These are phyloP conservation scores for Thysanoteuthis rhombus DNA, from an alignment of 2,888 invertebrate genomes.

Conservation along the genomic window DNA sequence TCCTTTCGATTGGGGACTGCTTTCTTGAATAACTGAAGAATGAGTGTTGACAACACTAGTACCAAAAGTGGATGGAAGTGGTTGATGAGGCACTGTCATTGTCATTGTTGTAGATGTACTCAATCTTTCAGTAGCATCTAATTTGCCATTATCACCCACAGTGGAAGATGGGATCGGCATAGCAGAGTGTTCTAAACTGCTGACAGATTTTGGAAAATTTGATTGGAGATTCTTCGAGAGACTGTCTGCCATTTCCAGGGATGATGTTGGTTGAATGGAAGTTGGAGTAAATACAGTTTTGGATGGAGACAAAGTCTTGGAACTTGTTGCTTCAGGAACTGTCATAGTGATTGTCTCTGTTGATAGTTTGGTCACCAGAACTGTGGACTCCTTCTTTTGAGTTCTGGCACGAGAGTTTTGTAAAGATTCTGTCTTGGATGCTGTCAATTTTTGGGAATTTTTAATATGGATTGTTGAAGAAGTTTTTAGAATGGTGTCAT, in stretches of 20 bases:
- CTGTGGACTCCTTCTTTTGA: background rate
- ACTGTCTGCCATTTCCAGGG: background rate
- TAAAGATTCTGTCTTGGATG: constrained; percentile 12
- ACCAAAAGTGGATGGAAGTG: background rate
- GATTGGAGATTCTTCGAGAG: background rate
- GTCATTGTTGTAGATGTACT: background rate
- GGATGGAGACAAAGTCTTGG: background rate
- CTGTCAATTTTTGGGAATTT: background rate
- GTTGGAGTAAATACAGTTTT: background rate
- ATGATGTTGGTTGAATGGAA: background rate
- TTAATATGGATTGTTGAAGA: background rate
- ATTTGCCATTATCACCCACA: background rate
- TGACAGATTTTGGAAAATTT: background rate
- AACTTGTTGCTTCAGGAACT: background rate
- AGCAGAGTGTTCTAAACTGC: background rate
- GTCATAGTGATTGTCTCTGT: background rate
- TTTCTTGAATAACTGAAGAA: background rate
- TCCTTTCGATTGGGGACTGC: background rate
- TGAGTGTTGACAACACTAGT: background rate
- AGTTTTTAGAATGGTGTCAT: background rate
- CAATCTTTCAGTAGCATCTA: background rate
- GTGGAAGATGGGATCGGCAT: background rate
- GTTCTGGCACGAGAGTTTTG: background rate
- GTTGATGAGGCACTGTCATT: background rate
- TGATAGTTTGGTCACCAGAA: background rate